Evolutionary conservation across 2,113 vertebrate species (phyloP).

Genomic region (Puntigrus tetrazona): DNA sequence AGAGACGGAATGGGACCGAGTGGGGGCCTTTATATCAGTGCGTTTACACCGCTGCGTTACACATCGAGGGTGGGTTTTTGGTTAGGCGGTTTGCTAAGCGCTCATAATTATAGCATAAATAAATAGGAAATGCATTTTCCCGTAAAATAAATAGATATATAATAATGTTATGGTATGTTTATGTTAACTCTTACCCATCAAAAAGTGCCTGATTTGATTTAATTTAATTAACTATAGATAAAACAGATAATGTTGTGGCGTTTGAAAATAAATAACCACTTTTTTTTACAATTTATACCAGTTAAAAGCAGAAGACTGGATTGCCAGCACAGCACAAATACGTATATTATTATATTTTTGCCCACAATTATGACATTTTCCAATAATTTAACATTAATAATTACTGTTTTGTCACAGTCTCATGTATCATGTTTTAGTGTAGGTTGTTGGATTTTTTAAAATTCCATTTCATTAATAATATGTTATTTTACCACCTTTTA

Average conservation of each 20-base stretch:
- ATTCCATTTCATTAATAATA: background rate
- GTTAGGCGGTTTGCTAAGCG: background rate
- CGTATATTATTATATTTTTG: background rate
- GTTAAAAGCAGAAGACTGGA: background rate
- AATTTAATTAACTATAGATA: background rate
- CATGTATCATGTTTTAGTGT: background rate
- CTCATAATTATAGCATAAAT: background rate
- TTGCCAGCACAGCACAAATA: background rate
- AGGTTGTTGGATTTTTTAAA: background rate
- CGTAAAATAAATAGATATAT: background rate
- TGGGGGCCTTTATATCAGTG: slow-evolving; percentile 49
- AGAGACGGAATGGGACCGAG: slow-evolving; percentile 42
- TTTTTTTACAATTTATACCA: background rate
- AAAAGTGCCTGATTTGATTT: background rate
- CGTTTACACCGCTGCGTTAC: slow-evolving; percentile 30
- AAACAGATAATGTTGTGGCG: background rate
- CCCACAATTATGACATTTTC: background rate
- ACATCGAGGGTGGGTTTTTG: slow-evolving; percentile 21
- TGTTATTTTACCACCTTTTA: background rate
- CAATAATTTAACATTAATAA: background rate
- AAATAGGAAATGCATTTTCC: background rate
- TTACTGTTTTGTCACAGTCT: background rate
- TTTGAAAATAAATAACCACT: background rate
- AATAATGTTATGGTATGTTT: background rate
- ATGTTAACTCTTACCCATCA: background rate